Evolutionary conservation across 2,888 invertebrate genomes (phyloP).

Genomic region (Gibbula magus): DNA sequence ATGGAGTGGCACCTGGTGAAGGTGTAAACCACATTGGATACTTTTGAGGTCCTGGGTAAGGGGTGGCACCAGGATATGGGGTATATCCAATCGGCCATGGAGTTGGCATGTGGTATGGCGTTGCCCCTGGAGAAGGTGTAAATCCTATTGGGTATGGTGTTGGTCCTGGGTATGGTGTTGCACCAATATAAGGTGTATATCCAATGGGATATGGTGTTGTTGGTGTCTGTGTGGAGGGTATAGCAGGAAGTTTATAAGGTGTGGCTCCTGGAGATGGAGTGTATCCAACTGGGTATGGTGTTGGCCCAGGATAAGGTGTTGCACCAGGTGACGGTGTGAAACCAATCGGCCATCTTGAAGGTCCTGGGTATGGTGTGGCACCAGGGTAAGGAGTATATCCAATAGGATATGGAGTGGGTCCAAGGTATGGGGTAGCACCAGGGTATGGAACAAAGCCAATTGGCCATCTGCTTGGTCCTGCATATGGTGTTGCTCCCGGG

Average conservation of each 20-base stretch:
- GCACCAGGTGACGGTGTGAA: slow-evolving; percentile 7
- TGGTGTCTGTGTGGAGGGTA: neutral
- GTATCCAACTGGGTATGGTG: slow-evolving; percentile 19
- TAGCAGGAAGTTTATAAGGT: neutral
- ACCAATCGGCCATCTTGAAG: slow-evolving; percentile 27
- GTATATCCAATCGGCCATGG: slow-evolving; percentile 1
- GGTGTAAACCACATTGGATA: slow-evolving; percentile 14
- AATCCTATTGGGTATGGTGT: neutral
- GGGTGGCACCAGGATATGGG: neutral
- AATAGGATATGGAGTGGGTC: slow-evolving; percentile 6
- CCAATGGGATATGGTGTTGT: neutral
- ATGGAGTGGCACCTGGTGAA: no score
- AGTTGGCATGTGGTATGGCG: neutral
- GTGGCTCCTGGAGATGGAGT: slow-evolving; percentile 7
- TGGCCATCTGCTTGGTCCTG: slow-evolving; percentile 37
- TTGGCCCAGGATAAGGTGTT: neutral
- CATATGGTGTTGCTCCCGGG: slow-evolving; percentile 24
- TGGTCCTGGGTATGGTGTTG: slow-evolving; percentile 4
- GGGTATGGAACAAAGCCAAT: slow-evolving; percentile 1
- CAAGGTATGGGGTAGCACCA: slow-evolving; percentile 16
- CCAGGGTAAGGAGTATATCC: neutral
- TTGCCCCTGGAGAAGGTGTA: slow-evolving; percentile 7
- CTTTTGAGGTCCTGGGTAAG: neutral
- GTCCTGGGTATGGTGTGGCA: slow-evolving; percentile 12
- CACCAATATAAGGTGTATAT: slow-evolving; percentile 1